A percentile compares a stretch with the other conserved stretches of the same genome.
Evolutionary conservation across 2,888 invertebrate genomes (phyloP).

Genomic region (Pterostichus niger): DNA sequence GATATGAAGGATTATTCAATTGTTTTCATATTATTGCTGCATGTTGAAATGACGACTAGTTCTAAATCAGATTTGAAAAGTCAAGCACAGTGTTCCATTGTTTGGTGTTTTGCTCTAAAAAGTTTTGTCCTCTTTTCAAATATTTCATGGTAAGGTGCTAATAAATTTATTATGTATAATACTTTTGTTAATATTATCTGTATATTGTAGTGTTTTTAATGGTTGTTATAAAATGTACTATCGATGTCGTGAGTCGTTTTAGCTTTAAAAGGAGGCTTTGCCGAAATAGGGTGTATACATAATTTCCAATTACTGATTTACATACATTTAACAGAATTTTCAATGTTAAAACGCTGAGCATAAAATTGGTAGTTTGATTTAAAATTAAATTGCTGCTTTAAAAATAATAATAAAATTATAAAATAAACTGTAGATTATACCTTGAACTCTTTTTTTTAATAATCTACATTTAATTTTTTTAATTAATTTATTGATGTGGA

Average conservation of each 20-base stretch:
- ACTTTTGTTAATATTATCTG: slow-evolving; percentile 60
- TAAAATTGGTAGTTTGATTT: no score
- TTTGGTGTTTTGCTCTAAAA: slow-evolving; percentile 52
- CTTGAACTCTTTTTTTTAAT: no score
- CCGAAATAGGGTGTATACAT: slow-evolving; percentile 6
- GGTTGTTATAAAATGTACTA: slow-evolving; percentile 63
- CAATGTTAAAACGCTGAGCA: no score
- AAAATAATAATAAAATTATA: no score
- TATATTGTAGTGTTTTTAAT: slow-evolving; percentile 67
- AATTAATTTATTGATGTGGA: no score
- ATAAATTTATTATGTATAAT: slow-evolving; percentile 42
- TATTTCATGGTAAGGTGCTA: slow-evolving; percentile 66
- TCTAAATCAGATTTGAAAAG: background rate
- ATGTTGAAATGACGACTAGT: slow-evolving; percentile 21
- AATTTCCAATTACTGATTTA: no score
- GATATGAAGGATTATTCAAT: slow-evolving; percentile 20
- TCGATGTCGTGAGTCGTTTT: slow-evolving; percentile 63
- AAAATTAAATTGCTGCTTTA: no score
- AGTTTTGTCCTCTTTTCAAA: slow-evolving; percentile 50
- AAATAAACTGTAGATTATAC: no score
- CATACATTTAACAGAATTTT: no score
- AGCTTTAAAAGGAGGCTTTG: slow-evolving; percentile 60
- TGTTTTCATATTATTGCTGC: slow-evolving; percentile 41
- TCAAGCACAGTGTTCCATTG: slow-evolving; percentile 37
- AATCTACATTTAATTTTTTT: no score